These are phyloP conservation scores for Melanostoma scalare DNA, from an alignment of 2,888 invertebrate genomes.

Conservation along the genomic window DNA sequence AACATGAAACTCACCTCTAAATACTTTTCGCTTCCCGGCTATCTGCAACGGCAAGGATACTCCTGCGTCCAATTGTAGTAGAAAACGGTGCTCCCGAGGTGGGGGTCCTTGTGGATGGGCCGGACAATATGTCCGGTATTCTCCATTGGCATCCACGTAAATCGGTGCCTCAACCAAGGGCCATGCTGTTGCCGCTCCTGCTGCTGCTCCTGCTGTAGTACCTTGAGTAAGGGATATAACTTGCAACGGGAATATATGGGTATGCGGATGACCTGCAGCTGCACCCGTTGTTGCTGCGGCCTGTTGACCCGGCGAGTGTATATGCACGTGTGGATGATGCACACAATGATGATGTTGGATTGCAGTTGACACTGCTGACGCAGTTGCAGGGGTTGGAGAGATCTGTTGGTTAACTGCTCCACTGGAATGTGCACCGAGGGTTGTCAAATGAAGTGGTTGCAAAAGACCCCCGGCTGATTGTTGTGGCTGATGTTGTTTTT, in stretches of 20 bases:
- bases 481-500: constrained; percentile 69
- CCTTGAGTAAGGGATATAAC: constrained; percentile 81
- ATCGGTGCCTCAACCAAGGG: constrained; percentile 83
- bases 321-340: constrained; percentile 77
- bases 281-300: constrained; percentile 81
- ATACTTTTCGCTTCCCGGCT: constrained; percentile 88
- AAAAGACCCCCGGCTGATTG: constrained; percentile 53
- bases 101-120: constrained; percentile 80
- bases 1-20: constrained; percentile 86
- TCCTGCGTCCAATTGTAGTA: constrained; percentile 90
- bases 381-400: constrained; percentile 65
- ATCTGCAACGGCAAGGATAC: constrained; percentile 89
- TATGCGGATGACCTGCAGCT: constrained; percentile 82
- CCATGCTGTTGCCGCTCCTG: constrained; percentile 81
- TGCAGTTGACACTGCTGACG: constrained; percentile 52
- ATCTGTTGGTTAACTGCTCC: constrained; percentile 68
- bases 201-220: constrained; percentile 78
- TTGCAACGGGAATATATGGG: constrained; percentile 84
- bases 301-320: constrained; percentile 79
- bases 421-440: constrained; percentile 60
- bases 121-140: constrained; percentile 83
- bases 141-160: constrained; percentile 85
- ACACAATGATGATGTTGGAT: constrained; percentile 76
- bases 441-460: constrained; percentile 62
- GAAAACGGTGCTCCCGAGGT: constrained; percentile 86